A percentile compares a stretch with the other conserved stretches of the same genome.
Evolutionary conservation across 2,797 vertebrate genomes (phyloP).

Genomic region (Cygnus olor): DNA sequence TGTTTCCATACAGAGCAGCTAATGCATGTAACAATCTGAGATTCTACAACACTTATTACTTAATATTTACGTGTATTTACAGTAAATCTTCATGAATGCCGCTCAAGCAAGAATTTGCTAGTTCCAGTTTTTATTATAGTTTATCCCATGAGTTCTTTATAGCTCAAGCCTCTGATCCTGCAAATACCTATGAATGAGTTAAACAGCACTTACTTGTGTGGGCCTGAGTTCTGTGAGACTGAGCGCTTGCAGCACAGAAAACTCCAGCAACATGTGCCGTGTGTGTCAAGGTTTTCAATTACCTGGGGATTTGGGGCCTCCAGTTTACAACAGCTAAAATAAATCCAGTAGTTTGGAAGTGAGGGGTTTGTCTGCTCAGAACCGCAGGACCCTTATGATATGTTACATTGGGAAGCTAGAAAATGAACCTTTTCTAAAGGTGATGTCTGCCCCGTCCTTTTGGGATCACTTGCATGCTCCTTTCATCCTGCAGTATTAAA

Average conservation of each 20-base stretch:
- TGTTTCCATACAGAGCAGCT: conserved; percentile 40
- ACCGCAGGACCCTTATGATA: background rate
- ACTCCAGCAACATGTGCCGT: rapidly evolving
- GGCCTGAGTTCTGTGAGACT: rapidly evolving
- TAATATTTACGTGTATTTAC: conserved; percentile 56
- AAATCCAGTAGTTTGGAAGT: background rate
- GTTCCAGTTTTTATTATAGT: conserved; percentile 6
- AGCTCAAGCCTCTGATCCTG: background rate
- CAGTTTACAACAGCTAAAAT: background rate
- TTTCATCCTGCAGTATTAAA: background rate
- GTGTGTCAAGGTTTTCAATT: background rate
- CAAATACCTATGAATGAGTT: background rate
- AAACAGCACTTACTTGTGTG: background rate
- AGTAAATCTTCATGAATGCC: conserved; percentile 36
- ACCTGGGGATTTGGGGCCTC: background rate
- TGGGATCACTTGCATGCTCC: background rate
- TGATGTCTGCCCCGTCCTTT: background rate
- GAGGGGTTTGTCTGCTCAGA: background rate
- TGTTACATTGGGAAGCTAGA: background rate
- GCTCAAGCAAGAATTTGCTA: conserved; percentile 32
- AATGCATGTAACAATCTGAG: conserved; percentile 49
- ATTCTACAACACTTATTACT: conserved; percentile 42
- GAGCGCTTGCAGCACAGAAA: background rate
- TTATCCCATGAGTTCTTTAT: background rate
- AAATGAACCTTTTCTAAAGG: background rate